These are phyloP conservation scores for Yasuhikotakia modesta DNA, from an alignment of 2,797 vertebrate genomes.

Conservation along the genomic window DNA sequence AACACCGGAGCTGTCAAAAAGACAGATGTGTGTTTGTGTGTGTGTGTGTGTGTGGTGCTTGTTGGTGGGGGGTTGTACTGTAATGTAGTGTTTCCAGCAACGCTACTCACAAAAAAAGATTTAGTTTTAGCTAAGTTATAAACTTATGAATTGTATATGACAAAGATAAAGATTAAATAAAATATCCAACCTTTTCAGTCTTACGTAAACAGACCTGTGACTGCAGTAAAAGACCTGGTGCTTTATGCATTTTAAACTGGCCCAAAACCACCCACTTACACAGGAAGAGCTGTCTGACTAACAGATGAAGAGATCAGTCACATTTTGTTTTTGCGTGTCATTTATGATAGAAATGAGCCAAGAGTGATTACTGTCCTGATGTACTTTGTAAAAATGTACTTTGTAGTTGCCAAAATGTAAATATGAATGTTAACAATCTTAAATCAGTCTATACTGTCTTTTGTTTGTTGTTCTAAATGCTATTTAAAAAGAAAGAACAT, in stretches of 20 bases:
- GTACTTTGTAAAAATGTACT: no score
- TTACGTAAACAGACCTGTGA: background rate
- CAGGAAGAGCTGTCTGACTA: no score
- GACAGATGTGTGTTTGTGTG: constrained; percentile 18
- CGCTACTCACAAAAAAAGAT: background rate
- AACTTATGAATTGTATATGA: background rate
- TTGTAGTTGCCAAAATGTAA: no score
- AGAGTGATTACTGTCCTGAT: no score
- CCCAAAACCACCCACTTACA: no score
- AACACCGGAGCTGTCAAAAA: constrained; percentile 34
- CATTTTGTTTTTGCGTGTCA: no score
- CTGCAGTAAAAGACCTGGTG: background rate
- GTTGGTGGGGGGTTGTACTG: background rate
- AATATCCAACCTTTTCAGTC: background rate
- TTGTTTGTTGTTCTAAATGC: no score
- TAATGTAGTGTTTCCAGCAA: background rate
- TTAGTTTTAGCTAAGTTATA: background rate
- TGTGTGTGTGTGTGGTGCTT: background rate
- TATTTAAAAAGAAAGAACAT: no score
- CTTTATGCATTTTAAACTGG: background rate
- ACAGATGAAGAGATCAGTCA: no score
- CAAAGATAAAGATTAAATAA: background rate
- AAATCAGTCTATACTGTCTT: no score
- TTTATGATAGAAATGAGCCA: no score
- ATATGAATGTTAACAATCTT: no score